Evolutionary conservation across 2,113 vertebrate species (phyloP).

Genomic region (Passerina amoena): DNA sequence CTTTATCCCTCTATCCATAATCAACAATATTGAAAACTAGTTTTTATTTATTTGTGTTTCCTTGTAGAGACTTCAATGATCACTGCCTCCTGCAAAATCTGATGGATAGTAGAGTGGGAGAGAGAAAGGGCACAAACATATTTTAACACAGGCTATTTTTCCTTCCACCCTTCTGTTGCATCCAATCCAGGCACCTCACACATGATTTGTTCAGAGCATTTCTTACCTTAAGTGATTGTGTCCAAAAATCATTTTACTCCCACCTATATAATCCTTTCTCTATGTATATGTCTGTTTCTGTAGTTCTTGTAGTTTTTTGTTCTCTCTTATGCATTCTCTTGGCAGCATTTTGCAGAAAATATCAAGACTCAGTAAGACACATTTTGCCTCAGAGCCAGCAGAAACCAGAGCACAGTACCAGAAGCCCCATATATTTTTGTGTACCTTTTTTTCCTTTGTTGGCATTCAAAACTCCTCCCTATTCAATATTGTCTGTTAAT

Average conservation of each 20-base stretch:
- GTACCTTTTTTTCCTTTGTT: not conserved
- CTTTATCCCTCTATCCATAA: not conserved
- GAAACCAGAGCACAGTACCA: not conserved
- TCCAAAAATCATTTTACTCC: not conserved
- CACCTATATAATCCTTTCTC: not conserved
- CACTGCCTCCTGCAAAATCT: not conserved
- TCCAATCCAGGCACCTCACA: not conserved
- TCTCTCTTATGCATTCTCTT: not conserved
- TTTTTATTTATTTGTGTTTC: not conserved
- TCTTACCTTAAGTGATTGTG: not conserved
- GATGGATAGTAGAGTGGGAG: not conserved
- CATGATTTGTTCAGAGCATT: not conserved
- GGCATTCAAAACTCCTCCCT: not conserved
- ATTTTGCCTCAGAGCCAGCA: not conserved
- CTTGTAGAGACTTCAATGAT: not conserved
- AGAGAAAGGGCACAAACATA: not conserved
- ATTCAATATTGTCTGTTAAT: not conserved
- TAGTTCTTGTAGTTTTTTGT: not conserved
- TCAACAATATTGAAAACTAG: not conserved
- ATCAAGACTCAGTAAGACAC: not conserved
- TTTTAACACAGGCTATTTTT: not conserved
- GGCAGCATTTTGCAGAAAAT: not conserved
- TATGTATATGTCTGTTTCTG: not conserved
- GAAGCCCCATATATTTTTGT: not conserved
- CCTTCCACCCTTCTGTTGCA: fast-evolving